Evolutionary conservation across 2,888 invertebrate species (phyloP).

Genomic region (Campoplex nolae): DNA sequence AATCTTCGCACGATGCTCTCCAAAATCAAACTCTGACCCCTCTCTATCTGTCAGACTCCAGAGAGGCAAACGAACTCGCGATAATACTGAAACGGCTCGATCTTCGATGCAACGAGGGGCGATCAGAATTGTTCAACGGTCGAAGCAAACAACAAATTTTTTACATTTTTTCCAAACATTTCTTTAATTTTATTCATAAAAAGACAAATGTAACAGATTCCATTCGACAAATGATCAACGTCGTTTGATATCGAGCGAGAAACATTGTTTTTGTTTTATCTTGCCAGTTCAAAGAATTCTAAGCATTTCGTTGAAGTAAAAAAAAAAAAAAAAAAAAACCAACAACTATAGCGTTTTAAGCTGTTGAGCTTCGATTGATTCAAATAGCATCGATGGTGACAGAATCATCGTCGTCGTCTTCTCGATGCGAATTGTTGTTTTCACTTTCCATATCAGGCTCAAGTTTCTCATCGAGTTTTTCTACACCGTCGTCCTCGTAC

Average conservation of each 20-base stretch:
- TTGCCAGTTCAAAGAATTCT: background rate
- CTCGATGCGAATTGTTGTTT: conserved; percentile 41
- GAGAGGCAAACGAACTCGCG: conserved; percentile 41
- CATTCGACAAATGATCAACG: background rate
- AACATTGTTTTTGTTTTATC: background rate
- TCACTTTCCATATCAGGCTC: conserved; percentile 68
- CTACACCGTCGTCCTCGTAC: conserved; percentile 72
- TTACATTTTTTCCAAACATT: background rate
- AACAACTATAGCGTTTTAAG: background rate
- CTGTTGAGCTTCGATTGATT: background rate
- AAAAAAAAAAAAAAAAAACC: background rate
- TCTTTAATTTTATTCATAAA: too few species aligned
- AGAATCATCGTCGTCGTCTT: conserved; percentile 71
- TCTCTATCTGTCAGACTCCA: conserved; percentile 4
- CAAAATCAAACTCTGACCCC: conserved; percentile 46
- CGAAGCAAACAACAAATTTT: background rate
- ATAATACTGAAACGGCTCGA: conserved; percentile 23
- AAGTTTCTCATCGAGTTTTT: conserved; percentile 76
- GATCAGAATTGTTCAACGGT: background rate
- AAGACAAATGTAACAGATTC: too few species aligned
- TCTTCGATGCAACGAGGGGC: background rate
- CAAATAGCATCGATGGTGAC: conserved; percentile 74
- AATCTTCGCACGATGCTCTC: background rate
- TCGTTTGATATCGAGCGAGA: background rate
- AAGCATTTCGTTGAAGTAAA: background rate